Conservation (phyloP, 1,140 invertebrate genomes). For the Cotesia chilonis region DNA sequence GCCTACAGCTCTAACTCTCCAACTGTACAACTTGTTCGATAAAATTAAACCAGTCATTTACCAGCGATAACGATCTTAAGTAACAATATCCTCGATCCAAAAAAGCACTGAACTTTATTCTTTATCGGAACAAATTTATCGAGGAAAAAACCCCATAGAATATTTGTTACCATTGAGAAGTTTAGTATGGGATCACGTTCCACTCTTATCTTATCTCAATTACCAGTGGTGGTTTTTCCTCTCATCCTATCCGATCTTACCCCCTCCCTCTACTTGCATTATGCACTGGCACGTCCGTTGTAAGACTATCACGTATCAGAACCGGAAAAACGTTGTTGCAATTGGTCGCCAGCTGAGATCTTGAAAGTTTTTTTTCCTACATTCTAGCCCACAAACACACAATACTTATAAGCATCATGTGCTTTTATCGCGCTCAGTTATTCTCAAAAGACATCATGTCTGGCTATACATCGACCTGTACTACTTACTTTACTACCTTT, state of each 20-base stretch:
- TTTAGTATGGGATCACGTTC: constrained; percentile 4
- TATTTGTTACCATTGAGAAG: too few species aligned
- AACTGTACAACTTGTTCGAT: too few species aligned
- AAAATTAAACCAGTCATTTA: too few species aligned
- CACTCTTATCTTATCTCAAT: constrained; percentile 12
- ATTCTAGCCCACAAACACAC: not conserved
- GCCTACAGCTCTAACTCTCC: too few species aligned
- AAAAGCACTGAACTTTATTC: too few species aligned
- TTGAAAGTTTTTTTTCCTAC: not conserved
- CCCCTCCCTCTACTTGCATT: not conserved
- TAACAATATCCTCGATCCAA: too few species aligned
- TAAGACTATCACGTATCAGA: constrained; percentile 19
- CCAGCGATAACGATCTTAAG: too few species aligned
- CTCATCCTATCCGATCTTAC: too few species aligned
- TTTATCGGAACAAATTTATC: not conserved
- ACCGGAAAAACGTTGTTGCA: not conserved
- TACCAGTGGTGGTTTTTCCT: not conserved
- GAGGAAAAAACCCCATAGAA: not conserved
- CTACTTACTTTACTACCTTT: too few species aligned
- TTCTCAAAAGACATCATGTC: constrained; percentile 23
- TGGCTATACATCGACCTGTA: not conserved
- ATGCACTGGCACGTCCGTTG: not conserved
- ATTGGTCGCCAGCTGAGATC: constrained; percentile 17
- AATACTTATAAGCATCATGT: too few species aligned
- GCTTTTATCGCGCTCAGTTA: constrained; percentile 18